phyloP scores from a whole-genome alignment of 1,140 invertebrate species.

The Drosophila littoralis region DNA sequence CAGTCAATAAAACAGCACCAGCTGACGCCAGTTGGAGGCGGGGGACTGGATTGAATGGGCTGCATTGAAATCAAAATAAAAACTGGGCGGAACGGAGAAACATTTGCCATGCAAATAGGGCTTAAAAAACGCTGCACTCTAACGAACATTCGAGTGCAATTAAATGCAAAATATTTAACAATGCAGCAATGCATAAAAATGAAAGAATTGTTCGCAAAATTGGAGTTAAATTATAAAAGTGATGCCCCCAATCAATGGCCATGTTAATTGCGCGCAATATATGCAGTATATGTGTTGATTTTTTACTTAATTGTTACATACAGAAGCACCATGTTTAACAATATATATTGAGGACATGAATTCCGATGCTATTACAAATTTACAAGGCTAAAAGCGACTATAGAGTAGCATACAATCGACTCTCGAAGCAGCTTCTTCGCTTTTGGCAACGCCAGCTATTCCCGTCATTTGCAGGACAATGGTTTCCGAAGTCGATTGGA shows the following conservation, averaged over 20 bases:
- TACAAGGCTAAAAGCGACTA: too few relatives aligned
- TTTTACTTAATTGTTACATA: not conserved
- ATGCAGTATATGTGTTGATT: constrained; percentile 6
- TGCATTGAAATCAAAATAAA: constrained; percentile 51
- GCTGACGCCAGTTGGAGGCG: constrained; percentile 40
- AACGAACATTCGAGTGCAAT: constrained; percentile 66
- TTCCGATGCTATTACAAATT: too few relatives aligned
- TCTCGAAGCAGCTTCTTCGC: too few relatives aligned
- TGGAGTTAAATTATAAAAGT: constrained; percentile 54
- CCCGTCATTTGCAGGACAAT: too few relatives aligned
- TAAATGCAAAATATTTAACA: constrained; percentile 78
- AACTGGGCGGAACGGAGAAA: constrained; percentile 58
- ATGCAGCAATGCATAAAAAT: constrained; percentile 63
- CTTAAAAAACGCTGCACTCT: constrained; percentile 26
- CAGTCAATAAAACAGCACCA: constrained; percentile 76
- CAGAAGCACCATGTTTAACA: not conserved
- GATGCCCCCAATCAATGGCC: constrained; percentile 41
- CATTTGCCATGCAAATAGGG: constrained; percentile 79
- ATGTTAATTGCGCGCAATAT: constrained; percentile 50
- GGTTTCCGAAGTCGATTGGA: too few relatives aligned
- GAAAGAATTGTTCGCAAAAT: constrained; percentile 40
- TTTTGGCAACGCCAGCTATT: too few relatives aligned
- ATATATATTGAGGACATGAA: too few relatives aligned
- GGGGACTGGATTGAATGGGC: constrained; percentile 3
- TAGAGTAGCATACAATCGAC: too few relatives aligned